Conservation (phyloP, 2,888 invertebrate genomes). For the Apoderus coryli region DNA sequence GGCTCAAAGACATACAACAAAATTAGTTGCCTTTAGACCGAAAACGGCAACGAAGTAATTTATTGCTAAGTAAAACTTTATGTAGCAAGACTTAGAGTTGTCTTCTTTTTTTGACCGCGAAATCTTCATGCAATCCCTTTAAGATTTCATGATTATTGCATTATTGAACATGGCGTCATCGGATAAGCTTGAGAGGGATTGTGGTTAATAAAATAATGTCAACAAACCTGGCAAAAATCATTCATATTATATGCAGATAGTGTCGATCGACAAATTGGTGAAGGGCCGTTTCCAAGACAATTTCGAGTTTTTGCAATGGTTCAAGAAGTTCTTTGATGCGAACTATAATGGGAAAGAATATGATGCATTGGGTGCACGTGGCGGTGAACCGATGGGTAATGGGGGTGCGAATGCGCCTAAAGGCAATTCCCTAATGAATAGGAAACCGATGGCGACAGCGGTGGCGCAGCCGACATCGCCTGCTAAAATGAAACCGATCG, state of each 20-base stretch:
- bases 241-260: conserved; percentile 65
- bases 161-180: too few species aligned
- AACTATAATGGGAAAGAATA: conserved; percentile 94
- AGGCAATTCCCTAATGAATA: conserved; percentile 34
- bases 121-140: too few species aligned
- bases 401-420: conserved; percentile 49
- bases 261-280: conserved; percentile 87
- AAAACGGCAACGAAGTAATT: too few species aligned
- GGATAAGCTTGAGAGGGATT: too few species aligned
- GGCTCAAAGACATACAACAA: too few species aligned
- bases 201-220: too few species aligned
- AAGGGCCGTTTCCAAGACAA: conserved; percentile 99
- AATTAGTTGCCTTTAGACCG: too few species aligned
- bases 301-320: conserved; percentile 99
- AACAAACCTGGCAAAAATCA: too few species aligned
- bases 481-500: conserved; percentile 23
- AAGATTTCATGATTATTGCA: too few species aligned
- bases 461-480: conserved; percentile 17
- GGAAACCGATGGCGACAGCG: conserved; percentile 26
- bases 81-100: too few species aligned
- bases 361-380: conserved; percentile 76
- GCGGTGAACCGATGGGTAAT: conserved; percentile 73
- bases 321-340: conserved; percentile 99
- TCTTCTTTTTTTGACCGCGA: too few species aligned
- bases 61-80: too few species aligned